A percentile compares a stretch with the other conserved stretches of the same genome.
phyloP scores from a whole-genome alignment of 1,140 invertebrate species.

The Brachionus koreanus region DNA sequence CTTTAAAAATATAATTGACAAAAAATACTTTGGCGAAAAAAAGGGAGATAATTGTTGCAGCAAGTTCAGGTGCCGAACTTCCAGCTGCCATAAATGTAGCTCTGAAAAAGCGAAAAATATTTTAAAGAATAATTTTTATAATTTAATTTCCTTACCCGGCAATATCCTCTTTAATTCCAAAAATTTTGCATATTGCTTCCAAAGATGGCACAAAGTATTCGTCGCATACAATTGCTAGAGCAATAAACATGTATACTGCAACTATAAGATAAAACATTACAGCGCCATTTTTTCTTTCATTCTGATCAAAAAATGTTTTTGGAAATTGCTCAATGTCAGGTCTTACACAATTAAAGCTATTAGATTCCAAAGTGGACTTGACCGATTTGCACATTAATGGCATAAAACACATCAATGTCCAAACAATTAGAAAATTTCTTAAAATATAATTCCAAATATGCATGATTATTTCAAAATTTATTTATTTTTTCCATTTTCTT shows the following conservation, averaged over 20 bases:
- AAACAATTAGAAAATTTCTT: background rate
- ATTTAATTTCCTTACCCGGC: slow-evolving; percentile 51
- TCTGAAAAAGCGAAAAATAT: background rate
- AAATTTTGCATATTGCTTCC: slow-evolving; percentile 49
- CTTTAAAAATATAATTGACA: slow-evolving; percentile 39
- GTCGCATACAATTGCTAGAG: slow-evolving; percentile 61
- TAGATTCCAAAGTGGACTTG: background rate
- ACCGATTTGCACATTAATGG: background rate
- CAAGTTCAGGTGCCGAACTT: slow-evolving; percentile 81
- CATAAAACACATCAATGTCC: background rate
- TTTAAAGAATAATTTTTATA: background rate
- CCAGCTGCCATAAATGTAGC: slow-evolving; percentile 87
- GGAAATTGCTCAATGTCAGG: slow-evolving; percentile 37
- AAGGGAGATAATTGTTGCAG: slow-evolving; percentile 75
- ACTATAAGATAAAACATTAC: slow-evolving; percentile 58
- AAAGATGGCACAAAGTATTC: slow-evolving; percentile 59
- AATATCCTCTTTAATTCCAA: background rate
- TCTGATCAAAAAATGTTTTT: background rate
- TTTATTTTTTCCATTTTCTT: background rate
- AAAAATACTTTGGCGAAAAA: slow-evolving; percentile 45
- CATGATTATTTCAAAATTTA: background rate
- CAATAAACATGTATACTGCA: slow-evolving; percentile 61
- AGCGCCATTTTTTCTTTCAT: background rate
- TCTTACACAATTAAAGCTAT: background rate
- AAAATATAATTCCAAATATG: background rate